Conservation (phyloP, 1,140 invertebrate species). For the Diplogasteroides magnus region DNA sequence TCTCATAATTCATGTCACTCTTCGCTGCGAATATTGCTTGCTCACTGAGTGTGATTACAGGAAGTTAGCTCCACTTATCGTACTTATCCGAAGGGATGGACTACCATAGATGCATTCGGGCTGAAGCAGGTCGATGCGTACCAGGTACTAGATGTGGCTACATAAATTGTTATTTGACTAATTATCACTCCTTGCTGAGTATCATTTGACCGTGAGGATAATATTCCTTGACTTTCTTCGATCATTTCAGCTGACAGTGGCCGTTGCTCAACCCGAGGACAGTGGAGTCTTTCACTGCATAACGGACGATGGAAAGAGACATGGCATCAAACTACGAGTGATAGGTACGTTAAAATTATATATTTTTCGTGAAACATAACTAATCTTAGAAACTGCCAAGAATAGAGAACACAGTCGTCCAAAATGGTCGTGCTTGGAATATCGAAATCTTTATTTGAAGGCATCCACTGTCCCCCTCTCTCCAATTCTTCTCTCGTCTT, state of each 20-base stretch:
- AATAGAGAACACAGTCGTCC: too few species aligned
- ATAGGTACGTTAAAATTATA: conserved; percentile 22
- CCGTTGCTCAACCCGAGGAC: conserved; percentile 72
- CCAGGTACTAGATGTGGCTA: conserved; percentile 14
- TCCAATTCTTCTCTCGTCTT: not conserved
- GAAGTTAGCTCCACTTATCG: conserved; percentile 38
- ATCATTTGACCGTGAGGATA: too few species aligned
- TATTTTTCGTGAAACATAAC: too few species aligned
- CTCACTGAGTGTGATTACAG: too few species aligned
- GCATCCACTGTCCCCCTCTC: not conserved
- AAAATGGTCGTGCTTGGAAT: too few species aligned
- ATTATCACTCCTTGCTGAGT: too few species aligned
- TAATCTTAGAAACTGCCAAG: too few species aligned
- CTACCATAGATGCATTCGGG: conserved; percentile 66
- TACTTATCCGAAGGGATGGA: conserved; percentile 63
- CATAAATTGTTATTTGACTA: too few species aligned
- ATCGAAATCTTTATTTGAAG: too few species aligned
- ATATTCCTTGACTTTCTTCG: too few species aligned
- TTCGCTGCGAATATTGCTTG: too few species aligned
- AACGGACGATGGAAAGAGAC: conserved; percentile 72
- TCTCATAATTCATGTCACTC: too few species aligned
- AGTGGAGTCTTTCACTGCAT: conserved; percentile 74
- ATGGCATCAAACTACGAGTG: conserved; percentile 68
- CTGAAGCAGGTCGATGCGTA: conserved; percentile 74
- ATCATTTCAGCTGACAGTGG: conserved; percentile 71